A percentile compares a stretch with the other conserved stretches of the same genome.
Evolutionary conservation across 2,113 vertebrate species (phyloP).

Genomic region (Ellobius talpinus): DNA sequence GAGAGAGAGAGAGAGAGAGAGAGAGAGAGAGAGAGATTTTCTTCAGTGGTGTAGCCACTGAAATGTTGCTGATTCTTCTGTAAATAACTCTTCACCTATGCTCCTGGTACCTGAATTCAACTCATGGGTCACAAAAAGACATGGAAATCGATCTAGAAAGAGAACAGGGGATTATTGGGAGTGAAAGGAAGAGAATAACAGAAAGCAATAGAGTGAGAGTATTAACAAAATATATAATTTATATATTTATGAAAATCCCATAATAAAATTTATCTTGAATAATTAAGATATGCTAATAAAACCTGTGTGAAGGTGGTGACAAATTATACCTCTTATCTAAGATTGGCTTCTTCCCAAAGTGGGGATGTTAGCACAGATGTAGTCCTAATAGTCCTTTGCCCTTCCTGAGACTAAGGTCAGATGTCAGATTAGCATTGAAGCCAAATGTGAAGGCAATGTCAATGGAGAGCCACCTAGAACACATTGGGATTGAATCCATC

Average conservation of each 20-base stretch:
- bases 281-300: neutral
- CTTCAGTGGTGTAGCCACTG: neutral
- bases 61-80: neutral
- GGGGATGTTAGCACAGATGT: neutral
- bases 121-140: neutral
- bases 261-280: neutral
- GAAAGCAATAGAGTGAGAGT: neutral
- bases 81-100: neutral
- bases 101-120: neutral
- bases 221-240: neutral
- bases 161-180: neutral
- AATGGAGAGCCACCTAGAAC: conserved; percentile 10
- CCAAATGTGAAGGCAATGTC: neutral
- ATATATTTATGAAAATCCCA: neutral
- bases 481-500: neutral
- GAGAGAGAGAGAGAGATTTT: neutral
- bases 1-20: too few relatives aligned
- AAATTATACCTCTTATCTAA: conserved; percentile 7
- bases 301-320: neutral
- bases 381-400: neutral
- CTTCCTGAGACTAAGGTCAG: conserved; percentile 27
- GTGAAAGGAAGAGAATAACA: neutral
- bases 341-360: neutral
- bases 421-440: neutral
- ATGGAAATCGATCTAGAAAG: neutral